Conservation (phyloP, 2,888 invertebrate species). For the Xanthostigma xanthostigma region DNA sequence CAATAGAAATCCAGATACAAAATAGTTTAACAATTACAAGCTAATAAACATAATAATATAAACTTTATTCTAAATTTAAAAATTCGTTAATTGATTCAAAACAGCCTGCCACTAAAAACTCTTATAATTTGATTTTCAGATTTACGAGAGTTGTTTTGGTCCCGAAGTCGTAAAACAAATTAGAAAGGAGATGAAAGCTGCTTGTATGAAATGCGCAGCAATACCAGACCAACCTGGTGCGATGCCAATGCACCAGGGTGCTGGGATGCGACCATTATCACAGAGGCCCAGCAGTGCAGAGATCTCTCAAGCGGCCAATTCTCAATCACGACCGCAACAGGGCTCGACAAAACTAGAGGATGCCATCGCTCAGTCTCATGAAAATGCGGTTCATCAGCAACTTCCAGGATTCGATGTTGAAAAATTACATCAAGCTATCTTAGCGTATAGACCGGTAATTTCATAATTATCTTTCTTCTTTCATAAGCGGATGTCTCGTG, state of each 20-base stretch:
- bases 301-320: no score
- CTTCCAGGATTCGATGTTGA: conserved; percentile 26
- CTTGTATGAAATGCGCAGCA: conserved; percentile 46
- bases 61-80: no score
- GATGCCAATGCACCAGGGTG: background rate
- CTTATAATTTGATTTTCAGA: conserved; percentile 30
- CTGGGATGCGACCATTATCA: background rate
- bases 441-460: conserved; percentile 40
- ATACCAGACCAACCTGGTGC: conserved; percentile 28
- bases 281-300: no score
- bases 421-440: conserved; percentile 38
- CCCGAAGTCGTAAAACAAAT: conserved; percentile 50
- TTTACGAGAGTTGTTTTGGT: conserved; percentile 57
- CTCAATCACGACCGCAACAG: no score
- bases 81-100: no score
- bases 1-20: no score
- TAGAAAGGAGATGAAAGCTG: conserved; percentile 48
- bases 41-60: no score
- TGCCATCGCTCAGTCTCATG: conserved; percentile 2
- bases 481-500: no score
- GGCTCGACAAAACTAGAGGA: background rate
- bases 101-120: no score
- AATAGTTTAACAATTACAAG: no score
- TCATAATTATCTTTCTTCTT: background rate
- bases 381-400: conserved; percentile 19